Percentiles rank a stretch among this genome's conserved stretches.
These are phyloP conservation scores for Caradrina clavipalpis DNA, from an alignment of 2,888 invertebrate species.

Conservation along the genomic window DNA sequence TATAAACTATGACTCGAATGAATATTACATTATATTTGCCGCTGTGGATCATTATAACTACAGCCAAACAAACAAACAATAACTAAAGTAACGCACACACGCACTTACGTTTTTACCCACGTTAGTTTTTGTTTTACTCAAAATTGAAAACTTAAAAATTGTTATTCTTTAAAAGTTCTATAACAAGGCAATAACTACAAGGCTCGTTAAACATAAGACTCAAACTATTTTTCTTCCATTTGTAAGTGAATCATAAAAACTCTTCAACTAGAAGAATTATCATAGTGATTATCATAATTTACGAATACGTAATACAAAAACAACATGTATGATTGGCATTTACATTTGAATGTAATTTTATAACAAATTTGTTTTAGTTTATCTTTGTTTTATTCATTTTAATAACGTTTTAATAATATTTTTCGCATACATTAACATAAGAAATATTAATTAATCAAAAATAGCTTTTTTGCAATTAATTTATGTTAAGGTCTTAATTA, in stretches of 20 bases:
- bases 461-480: conserved; percentile 28
- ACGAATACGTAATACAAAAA: conserved; percentile 20
- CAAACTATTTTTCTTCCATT: conserved; percentile 6
- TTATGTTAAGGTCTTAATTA: conserved; percentile 29
- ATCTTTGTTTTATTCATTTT: conserved; percentile 34
- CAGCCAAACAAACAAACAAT: too few species aligned
- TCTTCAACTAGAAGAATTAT: conserved; percentile 17
- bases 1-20: too few species aligned
- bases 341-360: conserved; percentile 25
- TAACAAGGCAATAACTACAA: background rate
- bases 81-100: too few species aligned
- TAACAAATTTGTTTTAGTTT: conserved; percentile 18
- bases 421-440: conserved; percentile 34
- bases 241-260: conserved; percentile 2
- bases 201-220: conserved; percentile 26
- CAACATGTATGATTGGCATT: conserved; percentile 41
- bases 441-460: conserved; percentile 28
- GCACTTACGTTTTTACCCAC: too few species aligned
- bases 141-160: too few species aligned
- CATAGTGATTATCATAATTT: conserved; percentile 45
- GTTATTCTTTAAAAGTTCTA: too few species aligned
- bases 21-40: background rate
- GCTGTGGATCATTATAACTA: too few species aligned
- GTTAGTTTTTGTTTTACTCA: too few species aligned
- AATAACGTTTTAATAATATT: conserved; percentile 3